Conservation (phyloP, 2,797 vertebrate species). For the Amblyraja radiata region DNA sequence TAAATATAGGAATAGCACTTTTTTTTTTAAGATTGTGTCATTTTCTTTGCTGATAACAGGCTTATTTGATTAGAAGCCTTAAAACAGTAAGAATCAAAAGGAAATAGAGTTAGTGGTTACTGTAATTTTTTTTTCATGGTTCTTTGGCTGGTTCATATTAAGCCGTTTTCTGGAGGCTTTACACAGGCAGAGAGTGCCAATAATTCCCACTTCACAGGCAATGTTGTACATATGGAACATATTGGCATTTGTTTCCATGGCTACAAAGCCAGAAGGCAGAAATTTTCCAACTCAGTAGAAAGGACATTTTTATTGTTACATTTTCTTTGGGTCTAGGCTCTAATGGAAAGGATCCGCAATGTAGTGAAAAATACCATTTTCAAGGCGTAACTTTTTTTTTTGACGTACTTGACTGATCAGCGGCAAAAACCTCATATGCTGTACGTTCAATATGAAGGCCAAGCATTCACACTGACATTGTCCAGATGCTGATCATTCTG, state of each 20-base stretch:
- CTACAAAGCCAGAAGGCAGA: constrained; percentile 29
- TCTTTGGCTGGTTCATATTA: constrained; percentile 50
- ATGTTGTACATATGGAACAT: constrained; percentile 43
- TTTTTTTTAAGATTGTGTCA: not conserved
- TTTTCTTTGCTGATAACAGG: constrained; percentile 51
- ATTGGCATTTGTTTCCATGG: constrained; percentile 49
- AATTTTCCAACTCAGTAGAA: constrained; percentile 28
- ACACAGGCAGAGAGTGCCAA: constrained; percentile 45
- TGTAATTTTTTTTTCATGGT: constrained; percentile 46
- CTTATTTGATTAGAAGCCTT: constrained; percentile 46
- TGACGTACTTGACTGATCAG: not conserved
- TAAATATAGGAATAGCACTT: not conserved
- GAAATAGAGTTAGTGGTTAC: constrained; percentile 47
- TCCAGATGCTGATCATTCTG: constrained; percentile 70
- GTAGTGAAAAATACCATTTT: not conserved
- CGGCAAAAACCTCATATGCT: not conserved
- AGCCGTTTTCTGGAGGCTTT: constrained; percentile 48
- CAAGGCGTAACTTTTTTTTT: not conserved
- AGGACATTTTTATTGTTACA: constrained; percentile 30
- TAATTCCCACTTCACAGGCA: constrained; percentile 46
- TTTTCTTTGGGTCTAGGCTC: not conserved
- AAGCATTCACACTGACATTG: constrained; percentile 63
- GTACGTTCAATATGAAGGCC: constrained; percentile 59
- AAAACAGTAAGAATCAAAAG: constrained; percentile 45
- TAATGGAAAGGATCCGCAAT: not conserved